Evolutionary conservation across 2,888 invertebrate genomes (phyloP), one percentile per base, ranked within the genome.

Genomic region (Lasioglossum lativentre): DNA sequence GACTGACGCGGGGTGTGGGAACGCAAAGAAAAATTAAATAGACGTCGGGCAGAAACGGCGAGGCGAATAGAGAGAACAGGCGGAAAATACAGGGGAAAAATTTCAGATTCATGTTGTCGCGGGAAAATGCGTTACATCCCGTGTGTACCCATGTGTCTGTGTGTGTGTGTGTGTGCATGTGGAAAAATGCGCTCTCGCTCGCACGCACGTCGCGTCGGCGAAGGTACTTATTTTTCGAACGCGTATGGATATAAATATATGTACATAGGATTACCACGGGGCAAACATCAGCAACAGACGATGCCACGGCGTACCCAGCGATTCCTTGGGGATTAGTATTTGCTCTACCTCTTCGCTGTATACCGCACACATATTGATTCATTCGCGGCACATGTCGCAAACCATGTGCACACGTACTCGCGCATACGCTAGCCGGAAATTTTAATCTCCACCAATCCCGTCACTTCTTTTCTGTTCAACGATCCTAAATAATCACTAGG

Each of bases 291-390:
- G 83, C 84, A 86, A 86, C 86, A 91, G 86, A 83, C 90, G 86
- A 84, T 82, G 83, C 89, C 56, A 52, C 83, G 80, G 79, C 77
- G 71, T 73, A 83, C 75, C 74, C 82, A 79, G 74, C 66, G 79
- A 82, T 84, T 88, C 91, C 89, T 85, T 81, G 74, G 89, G 91
- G 86, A 91, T 89, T 90, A 88, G 79, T 89, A 89, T 90, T 91
- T 90, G 89, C 88, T 83, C 83, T 84, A 42, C 83, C 85, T 78
- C 78, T 84, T 83, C 76, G 56, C 66, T 52, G 74, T 80, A 30
- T 63, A 76, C 70, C 34, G n/a, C 52, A 27, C 75, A 27, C 72
- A 27, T 82, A 84, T 84, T 70, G 83, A 84, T 83, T 75, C 70
- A n/a, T 76, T 56, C 66, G n/a, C 59, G 40, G 14, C 52, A 34